These are phyloP conservation scores for Corythornis cristatus DNA, from an alignment of 2,113 vertebrate species.

Conservation along the genomic window DNA sequence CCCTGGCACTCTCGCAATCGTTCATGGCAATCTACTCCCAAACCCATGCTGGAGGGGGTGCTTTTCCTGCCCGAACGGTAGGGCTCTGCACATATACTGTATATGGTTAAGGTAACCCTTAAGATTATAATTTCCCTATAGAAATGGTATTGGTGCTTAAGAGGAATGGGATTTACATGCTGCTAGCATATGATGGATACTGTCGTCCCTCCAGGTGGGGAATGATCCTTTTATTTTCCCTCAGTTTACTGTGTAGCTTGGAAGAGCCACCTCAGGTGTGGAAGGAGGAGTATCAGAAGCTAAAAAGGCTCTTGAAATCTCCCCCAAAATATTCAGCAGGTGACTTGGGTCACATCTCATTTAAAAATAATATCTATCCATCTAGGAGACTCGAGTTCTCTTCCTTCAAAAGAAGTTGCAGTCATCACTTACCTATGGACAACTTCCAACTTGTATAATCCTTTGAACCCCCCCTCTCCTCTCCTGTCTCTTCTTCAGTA, in stretches of 20 bases:
- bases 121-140: slow-evolving; percentile 55
- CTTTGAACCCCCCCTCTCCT: neutral
- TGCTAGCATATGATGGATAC: slow-evolving; percentile 67
- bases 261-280: slow-evolving; percentile 56
- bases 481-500: slow-evolving; percentile 37
- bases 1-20: too few species aligned
- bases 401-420: slow-evolving; percentile 13
- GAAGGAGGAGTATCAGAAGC: slow-evolving; percentile 50
- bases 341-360: slow-evolving; percentile 13
- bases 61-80: slow-evolving; percentile 37
- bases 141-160: slow-evolving; percentile 69
- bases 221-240: slow-evolving; percentile 18
- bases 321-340: neutral
- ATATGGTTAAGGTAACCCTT: slow-evolving; percentile 53
- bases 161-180: slow-evolving; percentile 67
- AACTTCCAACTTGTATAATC: slow-evolving; percentile 29
- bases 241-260: slow-evolving; percentile 63
- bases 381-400: slow-evolving; percentile 12
- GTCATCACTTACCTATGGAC: slow-evolving; percentile 16
- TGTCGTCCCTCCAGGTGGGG: slow-evolving; percentile 27
- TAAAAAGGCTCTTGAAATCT: slow-evolving; percentile 37
- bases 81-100: slow-evolving; percentile 61
- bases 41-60: slow-evolving; percentile 49
- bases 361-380: slow-evolving; percentile 12
- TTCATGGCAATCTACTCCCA: slow-evolving; percentile 28